Conservation (phyloP, 2,797 vertebrate species). For the Euphonia xanthogaster region DNA sequence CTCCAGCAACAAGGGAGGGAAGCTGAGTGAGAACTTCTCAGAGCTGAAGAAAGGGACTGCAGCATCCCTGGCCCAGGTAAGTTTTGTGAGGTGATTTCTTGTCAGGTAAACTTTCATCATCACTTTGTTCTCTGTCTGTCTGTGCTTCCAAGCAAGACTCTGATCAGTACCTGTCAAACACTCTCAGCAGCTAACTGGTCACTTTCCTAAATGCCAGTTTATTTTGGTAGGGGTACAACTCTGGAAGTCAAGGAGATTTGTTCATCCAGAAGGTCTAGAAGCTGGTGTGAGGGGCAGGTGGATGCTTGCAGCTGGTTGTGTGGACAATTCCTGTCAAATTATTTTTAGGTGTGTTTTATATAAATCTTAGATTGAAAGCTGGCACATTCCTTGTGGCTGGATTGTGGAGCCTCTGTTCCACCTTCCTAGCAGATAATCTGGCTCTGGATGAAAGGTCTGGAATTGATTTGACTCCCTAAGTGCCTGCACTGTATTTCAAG, state of each 20-base stretch:
- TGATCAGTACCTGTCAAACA: background rate
- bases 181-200: background rate
- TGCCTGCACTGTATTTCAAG: background rate
- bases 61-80: slow-evolving; percentile 86
- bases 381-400: background rate
- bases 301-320: background rate
- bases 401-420: background rate
- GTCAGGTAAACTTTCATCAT: background rate
- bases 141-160: background rate
- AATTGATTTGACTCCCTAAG: background rate
- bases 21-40: slow-evolving; percentile 69
- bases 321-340: background rate
- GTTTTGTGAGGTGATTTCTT: background rate
- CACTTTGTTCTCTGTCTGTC: background rate
- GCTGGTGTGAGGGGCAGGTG: background rate
- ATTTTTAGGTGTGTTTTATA: background rate
- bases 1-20: slow-evolving; percentile 82
- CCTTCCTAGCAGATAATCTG: background rate
- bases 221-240: background rate
- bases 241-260: background rate
- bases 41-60: slow-evolving; percentile 75
- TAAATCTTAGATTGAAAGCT: background rate
- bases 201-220: background rate
- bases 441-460: background rate
- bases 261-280: background rate